phyloP scores from a whole-genome alignment of 2,888 invertebrate genomes.

The Archips xylosteana region DNA sequence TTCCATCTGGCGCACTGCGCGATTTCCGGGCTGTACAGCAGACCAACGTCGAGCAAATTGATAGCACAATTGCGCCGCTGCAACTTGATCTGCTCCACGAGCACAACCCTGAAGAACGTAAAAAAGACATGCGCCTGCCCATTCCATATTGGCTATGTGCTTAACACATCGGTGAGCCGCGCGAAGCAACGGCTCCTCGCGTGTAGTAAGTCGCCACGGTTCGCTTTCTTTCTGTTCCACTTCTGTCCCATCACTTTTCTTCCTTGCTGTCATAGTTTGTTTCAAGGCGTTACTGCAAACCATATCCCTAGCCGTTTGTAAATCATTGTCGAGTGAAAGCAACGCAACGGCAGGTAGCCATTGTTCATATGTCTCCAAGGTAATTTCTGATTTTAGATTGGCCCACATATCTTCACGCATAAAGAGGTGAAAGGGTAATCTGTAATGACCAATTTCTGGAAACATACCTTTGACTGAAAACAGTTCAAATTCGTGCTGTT shows the following conservation, averaged over 20 bases:
- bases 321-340: constrained; percentile 72
- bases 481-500: constrained; percentile 80
- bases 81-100: constrained; percentile 83
- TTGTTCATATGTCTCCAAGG: constrained; percentile 78
- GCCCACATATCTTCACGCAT: constrained; percentile 82
- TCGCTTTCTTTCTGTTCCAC: constrained; percentile 65
- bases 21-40: constrained; percentile 76
- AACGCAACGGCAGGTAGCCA: constrained; percentile 78
- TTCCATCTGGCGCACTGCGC: constrained; percentile 81
- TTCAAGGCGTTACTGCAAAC: constrained; percentile 83
- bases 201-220: constrained; percentile 73
- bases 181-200: constrained; percentile 76
- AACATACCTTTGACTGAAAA: constrained; percentile 82
- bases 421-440: constrained; percentile 80
- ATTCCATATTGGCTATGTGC: constrained; percentile 82
- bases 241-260: constrained; percentile 61
- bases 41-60: constrained; percentile 83
- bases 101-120: constrained; percentile 81
- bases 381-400: constrained; percentile 81
- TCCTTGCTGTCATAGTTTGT: constrained; percentile 81
- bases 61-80: constrained; percentile 80
- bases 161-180: constrained; percentile 80
- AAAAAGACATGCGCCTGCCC: constrained; percentile 83
- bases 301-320: constrained; percentile 81
- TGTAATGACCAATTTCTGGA: constrained; percentile 80